These are phyloP conservation scores for Ardeotis arabs DNA, from an alignment of 2,113 vertebrate species.

Conservation along the genomic window DNA sequence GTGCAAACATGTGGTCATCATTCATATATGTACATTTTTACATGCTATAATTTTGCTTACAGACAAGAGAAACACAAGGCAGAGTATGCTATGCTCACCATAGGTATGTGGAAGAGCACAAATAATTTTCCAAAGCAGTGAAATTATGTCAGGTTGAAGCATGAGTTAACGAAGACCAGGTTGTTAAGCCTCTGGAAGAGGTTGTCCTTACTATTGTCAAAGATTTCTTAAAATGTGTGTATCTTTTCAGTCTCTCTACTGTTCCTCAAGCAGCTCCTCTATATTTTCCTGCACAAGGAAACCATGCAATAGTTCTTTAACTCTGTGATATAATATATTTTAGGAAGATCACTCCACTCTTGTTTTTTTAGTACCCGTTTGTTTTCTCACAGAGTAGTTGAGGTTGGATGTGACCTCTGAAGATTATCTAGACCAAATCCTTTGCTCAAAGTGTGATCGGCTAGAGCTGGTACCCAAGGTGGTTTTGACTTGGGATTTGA, in stretches of 20 bases:
- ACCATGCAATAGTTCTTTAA: background rate
- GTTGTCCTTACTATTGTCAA: background rate
- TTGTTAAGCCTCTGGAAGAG: background rate
- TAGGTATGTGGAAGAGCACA: background rate
- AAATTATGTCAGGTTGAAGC: background rate
- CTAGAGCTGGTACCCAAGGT: background rate
- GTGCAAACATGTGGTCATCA: background rate
- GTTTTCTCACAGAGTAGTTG: background rate
- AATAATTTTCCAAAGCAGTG: background rate
- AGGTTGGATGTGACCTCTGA: background rate
- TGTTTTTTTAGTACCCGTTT: background rate
- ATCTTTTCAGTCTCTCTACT: background rate
- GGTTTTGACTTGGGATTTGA: background rate
- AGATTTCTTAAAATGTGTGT: background rate
- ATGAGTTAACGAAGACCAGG: background rate
- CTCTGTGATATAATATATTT: background rate
- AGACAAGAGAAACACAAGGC: background rate
- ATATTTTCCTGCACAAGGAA: background rate
- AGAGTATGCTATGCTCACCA: background rate
- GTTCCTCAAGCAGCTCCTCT: background rate
- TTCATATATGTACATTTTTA: background rate
- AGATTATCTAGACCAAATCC: background rate
- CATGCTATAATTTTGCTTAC: background rate
- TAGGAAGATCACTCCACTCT: background rate
- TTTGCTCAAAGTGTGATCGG: background rate